Evolutionary conservation across 2,113 vertebrate genomes (phyloP).

Genomic region (Chaetodon trifascialis): DNA sequence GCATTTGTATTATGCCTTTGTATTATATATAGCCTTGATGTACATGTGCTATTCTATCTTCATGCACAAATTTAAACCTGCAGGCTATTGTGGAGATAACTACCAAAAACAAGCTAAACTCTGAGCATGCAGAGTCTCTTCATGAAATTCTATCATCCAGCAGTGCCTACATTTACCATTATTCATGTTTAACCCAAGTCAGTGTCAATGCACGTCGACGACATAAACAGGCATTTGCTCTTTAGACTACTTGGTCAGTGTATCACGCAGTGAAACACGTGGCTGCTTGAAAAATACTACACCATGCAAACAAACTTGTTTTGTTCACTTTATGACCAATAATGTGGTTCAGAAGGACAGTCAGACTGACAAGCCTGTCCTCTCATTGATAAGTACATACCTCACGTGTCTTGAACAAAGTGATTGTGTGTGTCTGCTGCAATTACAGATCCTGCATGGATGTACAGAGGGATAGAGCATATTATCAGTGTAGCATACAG

Average conservation of each 20-base stretch:
- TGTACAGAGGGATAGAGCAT: not conserved
- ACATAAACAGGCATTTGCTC: not conserved
- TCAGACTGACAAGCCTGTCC: not conserved
- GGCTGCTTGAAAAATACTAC: slow-evolving; percentile 52
- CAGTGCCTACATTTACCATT: too few relatives aligned
- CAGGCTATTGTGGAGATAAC: too few relatives aligned
- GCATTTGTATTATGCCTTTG: too few relatives aligned
- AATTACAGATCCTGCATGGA: not conserved
- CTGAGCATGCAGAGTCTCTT: too few relatives aligned
- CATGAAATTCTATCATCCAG: too few relatives aligned
- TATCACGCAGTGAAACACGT: slow-evolving; percentile 37
- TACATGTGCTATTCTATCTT: too few relatives aligned
- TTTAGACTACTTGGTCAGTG: not conserved
- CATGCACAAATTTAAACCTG: too few relatives aligned
- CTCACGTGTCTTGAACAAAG: slow-evolving; percentile 45
- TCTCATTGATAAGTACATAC: slow-evolving; percentile 28
- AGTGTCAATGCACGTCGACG: too few relatives aligned
- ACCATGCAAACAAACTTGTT: slow-evolving; percentile 27
- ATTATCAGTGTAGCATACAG: slow-evolving; percentile 6
- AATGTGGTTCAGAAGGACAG: slow-evolving; percentile 20
- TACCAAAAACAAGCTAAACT: too few relatives aligned
- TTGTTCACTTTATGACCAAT: slow-evolving; percentile 32
- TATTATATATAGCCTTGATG: too few relatives aligned
- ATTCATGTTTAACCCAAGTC: too few relatives aligned
- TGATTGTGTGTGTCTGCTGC: not conserved